Evolutionary conservation across 1,140 invertebrate species (phyloP), one percentile per base, ranked within the genome.

Genomic region (Drosophila bipectinata): DNA sequence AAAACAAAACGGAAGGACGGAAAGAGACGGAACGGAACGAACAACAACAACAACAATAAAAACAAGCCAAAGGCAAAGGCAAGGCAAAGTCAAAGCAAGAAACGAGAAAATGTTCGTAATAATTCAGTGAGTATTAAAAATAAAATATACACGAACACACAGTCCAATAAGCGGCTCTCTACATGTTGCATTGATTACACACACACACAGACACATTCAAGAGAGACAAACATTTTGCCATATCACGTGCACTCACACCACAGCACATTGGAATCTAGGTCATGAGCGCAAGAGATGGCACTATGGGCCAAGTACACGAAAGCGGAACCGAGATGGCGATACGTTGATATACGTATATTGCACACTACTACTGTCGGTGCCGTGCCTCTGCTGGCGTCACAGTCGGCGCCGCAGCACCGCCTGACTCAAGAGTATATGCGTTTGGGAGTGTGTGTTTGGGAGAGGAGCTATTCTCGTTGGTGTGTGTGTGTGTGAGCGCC

Each of bases 181-280:
- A 90, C 89, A 91, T 91, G 89, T 91, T 91, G 89, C 89, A 91
- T 91, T 91, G 89, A 91, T 91, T 91, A 82, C 78, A 91, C 78
- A 81, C 52, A 57, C 26, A 79, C 54, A 55, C 18, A 66, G 15
- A 15, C 37, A 34, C 37, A 21, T 21, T 21, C n/a, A 34, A 77
- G 54, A 56, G 44, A 69, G 45, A 39, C 56, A 60, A 64, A 71
- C 78, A 72, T 77, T 77, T 83, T 79, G 78, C 77, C 81, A 81
- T 84, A 89, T 89, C 85, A 90, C 80, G 85, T 89, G 84, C 85
- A 89, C 77, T 48, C 69, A 88, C 60, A 89, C 80, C 58, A 45
- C 37, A 34, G 51, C 66, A 58, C 64, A 61, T 5, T 72, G 84
- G 84, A 91, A 91, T 91, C 90, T 91, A 90, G 90, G 90, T 91